These are phyloP conservation scores for Sceloporus tristichus DNA, from an alignment of 2,113 vertebrate genomes.

Conservation along the genomic window DNA sequence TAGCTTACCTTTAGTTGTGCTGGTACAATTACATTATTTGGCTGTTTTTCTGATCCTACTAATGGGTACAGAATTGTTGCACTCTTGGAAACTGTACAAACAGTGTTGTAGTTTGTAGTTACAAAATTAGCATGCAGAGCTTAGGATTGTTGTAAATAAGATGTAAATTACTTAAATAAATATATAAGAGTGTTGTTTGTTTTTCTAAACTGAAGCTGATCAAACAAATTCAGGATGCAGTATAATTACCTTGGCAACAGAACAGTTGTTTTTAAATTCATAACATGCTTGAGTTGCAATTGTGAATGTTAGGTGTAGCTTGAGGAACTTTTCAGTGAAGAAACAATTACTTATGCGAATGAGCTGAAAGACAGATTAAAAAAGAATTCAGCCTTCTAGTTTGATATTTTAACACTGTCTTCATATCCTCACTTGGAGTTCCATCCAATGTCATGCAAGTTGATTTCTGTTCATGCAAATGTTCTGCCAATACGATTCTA, in stretches of 20 bases:
- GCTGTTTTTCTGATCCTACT: not conserved
- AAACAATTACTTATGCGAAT: not conserved
- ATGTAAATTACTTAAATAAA: not conserved
- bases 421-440: not conserved
- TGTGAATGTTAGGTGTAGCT: not conserved
- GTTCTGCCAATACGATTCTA: too few species aligned
- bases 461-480: not conserved
- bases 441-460: not conserved
- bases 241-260: not conserved
- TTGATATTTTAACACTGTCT: not conserved
- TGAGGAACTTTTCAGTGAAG: not conserved
- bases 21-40: not conserved
- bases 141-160: slow-evolving; percentile 7
- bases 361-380: not conserved
- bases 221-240: not conserved
- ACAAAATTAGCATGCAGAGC: not conserved
- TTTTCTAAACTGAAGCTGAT: not conserved
- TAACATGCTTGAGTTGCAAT: too few species aligned
- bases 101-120: not conserved
- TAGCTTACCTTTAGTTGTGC: too few species aligned
- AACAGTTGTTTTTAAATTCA: not conserved
- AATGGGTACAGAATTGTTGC: not conserved
- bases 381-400: not conserved
- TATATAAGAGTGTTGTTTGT: fast-evolving
- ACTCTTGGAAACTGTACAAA: not conserved